A percentile compares a stretch with the other conserved stretches of the same genome.
Evolutionary conservation across 2,113 vertebrate species (phyloP).

Genomic region (Numida meleagris): DNA sequence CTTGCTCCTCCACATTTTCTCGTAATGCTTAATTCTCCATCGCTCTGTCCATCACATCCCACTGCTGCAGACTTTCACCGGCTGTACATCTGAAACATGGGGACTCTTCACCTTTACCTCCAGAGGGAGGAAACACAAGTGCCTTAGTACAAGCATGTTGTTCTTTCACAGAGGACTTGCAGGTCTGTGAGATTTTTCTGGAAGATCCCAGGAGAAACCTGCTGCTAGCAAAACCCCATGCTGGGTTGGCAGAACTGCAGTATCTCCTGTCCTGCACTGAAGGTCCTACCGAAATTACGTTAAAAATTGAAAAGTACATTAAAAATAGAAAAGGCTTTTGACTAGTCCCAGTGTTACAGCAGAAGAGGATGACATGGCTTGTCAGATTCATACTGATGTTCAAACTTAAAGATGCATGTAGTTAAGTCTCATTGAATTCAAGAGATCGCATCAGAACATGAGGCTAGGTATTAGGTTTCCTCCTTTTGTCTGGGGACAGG

Average conservation of each 20-base stretch:
- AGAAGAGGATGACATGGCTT: not conserved
- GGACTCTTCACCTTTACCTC: not conserved
- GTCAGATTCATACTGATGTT: not conserved
- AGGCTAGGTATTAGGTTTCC: not conserved
- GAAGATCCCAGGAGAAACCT: not conserved
- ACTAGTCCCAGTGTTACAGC: not conserved
- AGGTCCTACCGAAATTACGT: not conserved
- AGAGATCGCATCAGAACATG: not conserved
- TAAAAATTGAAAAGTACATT: conserved; percentile 28
- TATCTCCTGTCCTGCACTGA: not conserved
- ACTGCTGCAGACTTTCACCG: not conserved
- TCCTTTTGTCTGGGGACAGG: not conserved
- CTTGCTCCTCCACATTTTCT: not conserved
- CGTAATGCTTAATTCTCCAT: not conserved
- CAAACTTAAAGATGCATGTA: not conserved
- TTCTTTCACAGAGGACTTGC: not conserved
- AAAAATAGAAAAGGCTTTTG: conserved; percentile 23
- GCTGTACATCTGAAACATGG: not conserved
- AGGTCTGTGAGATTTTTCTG: not conserved
- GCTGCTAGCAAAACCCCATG: not conserved
- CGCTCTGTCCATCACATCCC: not conserved
- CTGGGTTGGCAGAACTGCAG: not conserved
- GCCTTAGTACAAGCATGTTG: not conserved
- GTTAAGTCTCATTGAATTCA: not conserved
- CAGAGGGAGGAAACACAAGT: not conserved